Evolutionary conservation across 2,888 invertebrate genomes (phyloP), one percentile per base, ranked within the genome.

Genomic region (Nematopogon swammerdamellus): DNA sequence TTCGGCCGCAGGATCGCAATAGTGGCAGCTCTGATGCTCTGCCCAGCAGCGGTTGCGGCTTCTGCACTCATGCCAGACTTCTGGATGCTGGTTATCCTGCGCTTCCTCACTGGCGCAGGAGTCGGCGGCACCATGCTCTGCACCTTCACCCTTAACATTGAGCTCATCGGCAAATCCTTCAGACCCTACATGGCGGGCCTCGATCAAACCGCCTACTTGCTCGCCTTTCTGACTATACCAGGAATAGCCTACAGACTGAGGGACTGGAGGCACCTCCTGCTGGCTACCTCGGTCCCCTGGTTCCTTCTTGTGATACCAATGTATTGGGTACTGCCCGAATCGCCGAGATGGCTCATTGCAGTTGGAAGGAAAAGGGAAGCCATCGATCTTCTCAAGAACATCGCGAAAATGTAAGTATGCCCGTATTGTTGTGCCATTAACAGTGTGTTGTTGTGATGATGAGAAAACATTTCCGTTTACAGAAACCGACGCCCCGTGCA

Each of bases 261-360:
- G 49, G 81, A 85, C 43, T 86, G 86, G 86, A 72, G 82, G 52
- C 61, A 73, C 50, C 70, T 85, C 30, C 85, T 85, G 59, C 61
- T 85, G 14, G 76, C 75, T 0, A 81, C 83, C 5, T 84, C 84
- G 42, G 58, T 67, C 2, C 77, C 76, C 1, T 82, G 82, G 64
- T 59, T 72, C 5, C 54, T 85, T 30, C 54, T 85, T 30, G 73
- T 88, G 4, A 64, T 85, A 42, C 65, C 79, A 0, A 88, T 85
- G 55, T 85, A 84, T 59, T 88, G 86, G 83, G 60, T 89, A 6
- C 70, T 91, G 49, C 90, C 90, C 0, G 92, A 92, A 70, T 91
- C 91, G 2, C 91, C 92, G 0, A 80, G 91, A 49, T 92, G 91
- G 91, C 71, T 91, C 8, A 79, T 89, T 44, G 85, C 87, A 11